phyloP scores from a whole-genome alignment of 1,140 invertebrate species.

The Zaprionus africanus region DNA sequence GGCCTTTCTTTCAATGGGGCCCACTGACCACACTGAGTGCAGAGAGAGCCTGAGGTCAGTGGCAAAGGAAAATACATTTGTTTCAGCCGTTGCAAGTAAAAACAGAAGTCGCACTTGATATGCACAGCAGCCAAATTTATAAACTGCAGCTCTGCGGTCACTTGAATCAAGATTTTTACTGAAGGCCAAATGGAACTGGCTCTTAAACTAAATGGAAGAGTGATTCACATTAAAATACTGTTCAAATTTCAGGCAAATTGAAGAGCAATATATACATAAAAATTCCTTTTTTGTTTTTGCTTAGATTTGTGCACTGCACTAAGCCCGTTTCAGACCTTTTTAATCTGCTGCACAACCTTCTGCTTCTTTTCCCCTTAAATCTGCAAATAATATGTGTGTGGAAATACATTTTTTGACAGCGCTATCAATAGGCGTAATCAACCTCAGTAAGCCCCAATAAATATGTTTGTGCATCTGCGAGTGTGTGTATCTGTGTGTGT shows the following conservation, averaged over 20 bases:
- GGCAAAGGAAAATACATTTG: constrained; percentile 2
- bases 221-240: background rate
- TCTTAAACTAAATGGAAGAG: background rate
- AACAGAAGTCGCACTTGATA: background rate
- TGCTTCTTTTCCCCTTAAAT: background rate
- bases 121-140: background rate
- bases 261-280: background rate
- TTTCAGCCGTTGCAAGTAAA: background rate
- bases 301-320: background rate
- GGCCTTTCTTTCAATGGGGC: background rate
- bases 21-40: constrained; percentile 3
- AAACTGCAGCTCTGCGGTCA: background rate
- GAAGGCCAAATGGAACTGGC: background rate
- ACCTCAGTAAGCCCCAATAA: background rate
- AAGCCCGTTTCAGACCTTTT: background rate
- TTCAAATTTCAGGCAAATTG: background rate
- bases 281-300: background rate
- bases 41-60: constrained; percentile 2
- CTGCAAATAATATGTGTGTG: background rate
- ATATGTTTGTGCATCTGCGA: background rate
- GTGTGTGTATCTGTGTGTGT: background rate
- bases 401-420: background rate
- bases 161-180: background rate
- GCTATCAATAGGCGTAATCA: constrained; percentile 3
- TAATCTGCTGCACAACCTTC: background rate